Evolutionary conservation across 2,888 invertebrate species (phyloP), one percentile per base, ranked within the genome.

Genomic region (Ornithoptera alexandrae): DNA sequence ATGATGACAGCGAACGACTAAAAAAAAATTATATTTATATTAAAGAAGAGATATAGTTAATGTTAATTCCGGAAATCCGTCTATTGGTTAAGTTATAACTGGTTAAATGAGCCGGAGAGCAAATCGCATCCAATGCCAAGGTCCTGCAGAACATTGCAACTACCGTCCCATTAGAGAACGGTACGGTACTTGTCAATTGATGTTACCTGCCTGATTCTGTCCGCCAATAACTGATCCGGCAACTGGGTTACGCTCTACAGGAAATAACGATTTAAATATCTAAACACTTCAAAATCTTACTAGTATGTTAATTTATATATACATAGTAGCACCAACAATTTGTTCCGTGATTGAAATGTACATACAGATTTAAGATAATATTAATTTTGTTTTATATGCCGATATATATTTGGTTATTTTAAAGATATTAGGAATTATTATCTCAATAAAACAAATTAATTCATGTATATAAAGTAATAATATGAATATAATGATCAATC

Each of bases 71-170:
- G 77, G 77, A 80, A 77, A 77, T 74, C 66, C 75, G 72, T 73
- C 72, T 69, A 76, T 76, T 76, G 61, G 71, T 72, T 74, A 72
- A 84, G 80, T 79, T 77, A 74, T 62, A 77, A 79, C 82, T 75
- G 76, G 82, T 78, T 77, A 65, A 72, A 62, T 62, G 67, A 72
- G 72, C 70, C 69, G 72, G 70, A 72, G 74, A 73, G 71, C 77
- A 77, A 78, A 77, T 74, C 72, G 18, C 65, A 64, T 65, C 64
- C 76, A 79, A 78, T 79, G 77, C 75, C 79, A 79, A 79, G 75
- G 76, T 75, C 74, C 68, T 53, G 24, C 67, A 53, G 22, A 42
- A 50, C 50, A 68, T 68, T 57, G 70, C 72, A 72, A 72, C 69
- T 70, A 60, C 70, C 61, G 65, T 24, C 60, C 64, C 39, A 59